These are phyloP conservation scores for Forbesichthys papilliferus DNA, from an alignment of 2,113 vertebrate species.

Conservation along the genomic window DNA sequence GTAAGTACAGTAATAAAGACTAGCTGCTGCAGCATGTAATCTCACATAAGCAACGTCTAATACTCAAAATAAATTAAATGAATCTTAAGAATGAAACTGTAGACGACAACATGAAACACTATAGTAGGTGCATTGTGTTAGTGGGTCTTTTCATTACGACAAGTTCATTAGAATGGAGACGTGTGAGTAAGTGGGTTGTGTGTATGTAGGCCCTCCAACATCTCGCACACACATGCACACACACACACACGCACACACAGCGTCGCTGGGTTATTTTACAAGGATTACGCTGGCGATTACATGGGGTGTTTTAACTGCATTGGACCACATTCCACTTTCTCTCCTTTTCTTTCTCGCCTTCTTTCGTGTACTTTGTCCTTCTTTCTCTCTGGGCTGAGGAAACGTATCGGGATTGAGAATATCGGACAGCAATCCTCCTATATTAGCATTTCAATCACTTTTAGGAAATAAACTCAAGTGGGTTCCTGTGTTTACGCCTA, in stretches of 20 bases:
- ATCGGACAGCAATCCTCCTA: conserved; percentile 36
- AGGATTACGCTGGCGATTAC: conserved; percentile 70
- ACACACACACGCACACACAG: conserved; percentile 16
- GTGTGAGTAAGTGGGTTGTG: background rate
- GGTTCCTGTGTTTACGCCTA: conserved; percentile 58
- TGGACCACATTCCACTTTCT: conserved; percentile 66
- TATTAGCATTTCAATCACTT: conserved; percentile 75
- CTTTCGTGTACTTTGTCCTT: conserved; percentile 12
- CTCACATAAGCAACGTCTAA: background rate
- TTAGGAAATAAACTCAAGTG: conserved; percentile 66
- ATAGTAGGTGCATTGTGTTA: background rate
- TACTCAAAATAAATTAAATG: background rate
- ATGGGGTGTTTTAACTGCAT: conserved; percentile 58
- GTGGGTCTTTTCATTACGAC: conserved; percentile 21
- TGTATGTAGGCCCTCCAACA: too few species aligned
- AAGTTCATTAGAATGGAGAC: conserved; percentile 23
- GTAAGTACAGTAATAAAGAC: background rate
- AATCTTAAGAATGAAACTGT: conserved; percentile 14
- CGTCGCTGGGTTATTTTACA: conserved; percentile 62
- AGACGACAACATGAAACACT: background rate
- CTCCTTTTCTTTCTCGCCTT: conserved; percentile 10
- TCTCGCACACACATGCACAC: conserved; percentile 9
- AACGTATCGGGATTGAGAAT: conserved; percentile 50
- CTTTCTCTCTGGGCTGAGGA: conserved; percentile 26
- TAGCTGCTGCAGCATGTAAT: background rate